A percentile compares a stretch with the other conserved stretches of the same genome.
Conservation (phyloP, 2,113 vertebrate species). For the Anseranas semipalmata region DNA sequence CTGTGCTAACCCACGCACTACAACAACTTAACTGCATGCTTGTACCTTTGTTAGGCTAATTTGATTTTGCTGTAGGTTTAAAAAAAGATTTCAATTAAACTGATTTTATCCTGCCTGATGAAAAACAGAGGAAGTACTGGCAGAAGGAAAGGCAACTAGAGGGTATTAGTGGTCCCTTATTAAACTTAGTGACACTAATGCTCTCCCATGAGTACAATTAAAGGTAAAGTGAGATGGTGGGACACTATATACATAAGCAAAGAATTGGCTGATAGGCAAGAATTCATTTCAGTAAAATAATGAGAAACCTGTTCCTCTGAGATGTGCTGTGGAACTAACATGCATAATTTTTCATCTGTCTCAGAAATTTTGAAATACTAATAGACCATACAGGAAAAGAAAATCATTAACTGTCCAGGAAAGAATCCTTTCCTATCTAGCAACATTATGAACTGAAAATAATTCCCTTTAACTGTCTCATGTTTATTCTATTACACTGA, state of each 20-base stretch:
- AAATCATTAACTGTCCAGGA: slow-evolving; percentile 30
- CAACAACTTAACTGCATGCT: not conserved
- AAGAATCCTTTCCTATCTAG: not conserved
- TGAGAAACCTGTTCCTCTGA: slow-evolving; percentile 49
- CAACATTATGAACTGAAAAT: not conserved
- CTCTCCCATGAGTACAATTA: slow-evolving; percentile 71
- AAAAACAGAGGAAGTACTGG: not conserved
- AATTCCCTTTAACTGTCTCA: not conserved
- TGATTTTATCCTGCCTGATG: not conserved
- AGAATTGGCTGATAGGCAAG: slow-evolving; percentile 39
- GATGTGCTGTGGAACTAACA: slow-evolving; percentile 9
- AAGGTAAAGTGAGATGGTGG: slow-evolving; percentile 40
- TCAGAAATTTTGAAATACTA: slow-evolving; percentile 32
- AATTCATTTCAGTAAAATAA: slow-evolving; percentile 63
- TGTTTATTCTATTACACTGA: slow-evolving; percentile 20
- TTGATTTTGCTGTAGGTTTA: not conserved
- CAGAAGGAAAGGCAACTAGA: not conserved
- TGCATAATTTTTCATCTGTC: slow-evolving; percentile 16
- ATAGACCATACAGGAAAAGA: not conserved
- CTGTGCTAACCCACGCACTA: not conserved
- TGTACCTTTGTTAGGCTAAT: not conserved
- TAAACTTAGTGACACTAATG: slow-evolving; percentile 60
- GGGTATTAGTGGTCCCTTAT: slow-evolving; percentile 23
- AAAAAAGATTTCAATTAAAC: not conserved
- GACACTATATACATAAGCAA: not conserved